Evolutionary conservation across 2,797 vertebrate species (phyloP).

Genomic region (Adelosebastes latens): DNA sequence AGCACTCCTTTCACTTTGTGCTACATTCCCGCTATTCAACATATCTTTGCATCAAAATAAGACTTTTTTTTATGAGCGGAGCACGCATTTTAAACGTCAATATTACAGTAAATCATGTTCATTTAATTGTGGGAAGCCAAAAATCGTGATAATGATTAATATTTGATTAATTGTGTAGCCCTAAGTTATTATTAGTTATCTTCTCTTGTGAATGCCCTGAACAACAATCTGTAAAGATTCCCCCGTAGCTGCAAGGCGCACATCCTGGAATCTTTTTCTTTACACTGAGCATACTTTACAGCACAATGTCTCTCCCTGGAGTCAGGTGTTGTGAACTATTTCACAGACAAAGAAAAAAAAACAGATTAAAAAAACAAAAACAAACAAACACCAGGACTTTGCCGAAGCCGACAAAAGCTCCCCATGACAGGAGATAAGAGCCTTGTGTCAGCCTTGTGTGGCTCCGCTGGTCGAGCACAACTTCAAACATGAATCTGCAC

Average conservation of each 20-base stretch:
- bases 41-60: too few relatives aligned
- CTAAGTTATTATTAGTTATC: background rate
- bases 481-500: constrained; percentile 63
- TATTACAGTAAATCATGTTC: too few relatives aligned
- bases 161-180: too few relatives aligned
- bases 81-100: too few relatives aligned
- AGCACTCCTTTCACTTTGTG: too few relatives aligned
- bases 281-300: constrained; percentile 18
- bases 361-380: background rate
- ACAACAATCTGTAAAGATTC: constrained; percentile 14
- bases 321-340: constrained; percentile 54
- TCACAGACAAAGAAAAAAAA: constrained; percentile 37
- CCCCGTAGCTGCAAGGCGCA: background rate
- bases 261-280: constrained; percentile 1
- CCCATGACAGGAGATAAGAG: constrained; percentile 61
- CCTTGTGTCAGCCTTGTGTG: constrained; percentile 40
- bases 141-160: too few relatives aligned
- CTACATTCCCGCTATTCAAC: too few relatives aligned
- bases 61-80: too few relatives aligned
- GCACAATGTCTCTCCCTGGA: constrained; percentile 36
- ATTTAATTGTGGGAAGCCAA: too few relatives aligned
- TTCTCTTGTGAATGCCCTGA: background rate
- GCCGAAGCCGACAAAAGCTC: constrained; percentile 43
- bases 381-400: constrained; percentile 8
- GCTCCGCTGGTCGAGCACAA: constrained; percentile 33